Conservation (phyloP, 1,140 invertebrate genomes). For the Platyscapa corneri region DNA sequence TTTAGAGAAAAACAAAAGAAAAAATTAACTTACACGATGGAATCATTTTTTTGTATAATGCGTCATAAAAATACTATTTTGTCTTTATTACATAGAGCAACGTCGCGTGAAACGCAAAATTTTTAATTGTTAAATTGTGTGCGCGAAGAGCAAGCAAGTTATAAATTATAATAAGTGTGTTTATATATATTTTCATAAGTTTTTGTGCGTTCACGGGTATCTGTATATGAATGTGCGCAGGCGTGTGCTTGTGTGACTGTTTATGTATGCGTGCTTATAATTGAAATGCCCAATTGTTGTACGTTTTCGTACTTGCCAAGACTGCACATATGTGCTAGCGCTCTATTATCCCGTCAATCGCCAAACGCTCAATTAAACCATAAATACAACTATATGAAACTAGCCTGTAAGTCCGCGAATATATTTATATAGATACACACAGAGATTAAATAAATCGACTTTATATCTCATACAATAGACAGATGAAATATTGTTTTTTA, state of each 20-base stretch:
- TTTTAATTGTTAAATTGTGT: slow-evolving; percentile 31
- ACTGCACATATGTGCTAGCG: background rate
- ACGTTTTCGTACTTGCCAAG: slow-evolving; percentile 27
- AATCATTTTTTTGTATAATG: slow-evolving; percentile 18
- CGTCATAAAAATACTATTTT: slow-evolving; percentile 21
- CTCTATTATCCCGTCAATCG: slow-evolving; percentile 15
- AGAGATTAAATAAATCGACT: slow-evolving; percentile 34
- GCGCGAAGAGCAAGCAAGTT: slow-evolving; percentile 13
- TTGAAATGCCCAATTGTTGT: slow-evolving; percentile 50
- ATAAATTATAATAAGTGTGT: background rate
- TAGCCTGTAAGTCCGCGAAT: slow-evolving; percentile 40
- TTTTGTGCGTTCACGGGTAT: background rate
- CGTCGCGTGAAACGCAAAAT: slow-evolving; percentile 25
- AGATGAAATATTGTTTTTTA: slow-evolving; percentile 53
- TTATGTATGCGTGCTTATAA: background rate
- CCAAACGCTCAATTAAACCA: slow-evolving; percentile 51
- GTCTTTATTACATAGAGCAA: slow-evolving; percentile 14
- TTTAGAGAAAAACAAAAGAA: slow-evolving; percentile 22
- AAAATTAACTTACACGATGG: slow-evolving; percentile 1
- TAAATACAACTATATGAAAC: slow-evolving; percentile 37
- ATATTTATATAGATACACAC: slow-evolving; percentile 47
- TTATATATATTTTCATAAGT: too few species aligned
- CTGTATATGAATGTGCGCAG: background rate
- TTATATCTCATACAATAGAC: slow-evolving; percentile 48
- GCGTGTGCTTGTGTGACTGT: background rate